Conservation (phyloP, 2,797 vertebrate species). For the Channallabes apus region DNA sequence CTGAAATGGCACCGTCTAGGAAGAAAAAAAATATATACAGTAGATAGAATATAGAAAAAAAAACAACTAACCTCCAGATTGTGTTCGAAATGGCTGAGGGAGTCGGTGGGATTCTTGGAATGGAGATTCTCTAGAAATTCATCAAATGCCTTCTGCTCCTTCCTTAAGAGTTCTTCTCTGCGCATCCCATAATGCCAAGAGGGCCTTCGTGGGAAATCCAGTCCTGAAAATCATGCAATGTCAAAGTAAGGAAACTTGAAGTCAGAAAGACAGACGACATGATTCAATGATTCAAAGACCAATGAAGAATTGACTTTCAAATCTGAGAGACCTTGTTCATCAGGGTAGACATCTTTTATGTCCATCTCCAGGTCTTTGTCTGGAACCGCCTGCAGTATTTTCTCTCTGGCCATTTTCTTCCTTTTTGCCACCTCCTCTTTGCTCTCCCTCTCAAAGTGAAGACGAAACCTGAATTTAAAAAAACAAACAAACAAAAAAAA, state of each 20-base stretch:
- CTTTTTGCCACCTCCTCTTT: slow-evolving; percentile 87
- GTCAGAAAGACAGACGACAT: not conserved
- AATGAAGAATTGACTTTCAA: not conserved
- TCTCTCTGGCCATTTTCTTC: slow-evolving; percentile 82
- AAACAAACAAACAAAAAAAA: too few species aligned
- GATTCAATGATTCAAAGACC: not conserved
- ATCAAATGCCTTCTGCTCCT: slow-evolving; percentile 85
- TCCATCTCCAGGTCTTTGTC: slow-evolving; percentile 84
- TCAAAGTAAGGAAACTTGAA: not conserved
- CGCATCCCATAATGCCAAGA: slow-evolving; percentile 90
- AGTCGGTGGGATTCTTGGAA: slow-evolving; percentile 76
- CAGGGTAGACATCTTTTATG: slow-evolving; percentile 80
- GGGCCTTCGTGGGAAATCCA: slow-evolving; percentile 87
- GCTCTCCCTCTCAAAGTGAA: slow-evolving; percentile 88
- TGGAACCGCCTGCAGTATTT: slow-evolving; percentile 71
- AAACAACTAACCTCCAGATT: slow-evolving; percentile 85
- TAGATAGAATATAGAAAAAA: not conserved
- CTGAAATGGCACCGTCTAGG: not conserved
- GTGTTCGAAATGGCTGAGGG: slow-evolving; percentile 92
- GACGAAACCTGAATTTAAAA: slow-evolving; percentile 74
- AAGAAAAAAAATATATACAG: not conserved
- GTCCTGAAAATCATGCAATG: slow-evolving; percentile 66
- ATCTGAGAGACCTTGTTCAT: slow-evolving; percentile 71
- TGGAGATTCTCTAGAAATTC: slow-evolving; percentile 83
- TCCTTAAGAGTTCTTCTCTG: slow-evolving; percentile 80